These are phyloP conservation scores for Cervus canadensis DNA, from an alignment of 2,113 vertebrate species.

Conservation along the genomic window DNA sequence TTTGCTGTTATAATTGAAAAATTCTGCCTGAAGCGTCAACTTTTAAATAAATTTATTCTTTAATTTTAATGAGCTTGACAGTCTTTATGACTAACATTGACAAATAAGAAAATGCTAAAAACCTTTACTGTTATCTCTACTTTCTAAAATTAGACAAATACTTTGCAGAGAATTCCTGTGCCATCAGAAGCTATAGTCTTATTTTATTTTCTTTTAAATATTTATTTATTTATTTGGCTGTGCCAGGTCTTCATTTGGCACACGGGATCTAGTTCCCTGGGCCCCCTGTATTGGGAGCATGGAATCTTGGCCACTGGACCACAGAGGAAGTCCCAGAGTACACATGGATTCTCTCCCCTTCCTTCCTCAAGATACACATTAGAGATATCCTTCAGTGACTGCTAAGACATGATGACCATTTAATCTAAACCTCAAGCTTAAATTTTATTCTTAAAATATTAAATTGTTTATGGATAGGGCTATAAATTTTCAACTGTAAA, in stretches of 20 bases:
- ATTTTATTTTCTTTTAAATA: neutral
- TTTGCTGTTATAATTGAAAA: slow-evolving; percentile 5
- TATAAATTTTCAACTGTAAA: neutral
- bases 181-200: neutral
- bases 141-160: neutral
- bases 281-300: neutral
- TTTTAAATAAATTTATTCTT: neutral
- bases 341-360: neutral
- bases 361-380: neutral
- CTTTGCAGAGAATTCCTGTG: neutral
- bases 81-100: neutral
- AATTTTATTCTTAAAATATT: neutral
- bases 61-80: neutral
- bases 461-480: neutral
- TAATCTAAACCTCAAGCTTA: neutral
- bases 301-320: neutral
- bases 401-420: neutral
- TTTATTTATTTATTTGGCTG: neutral
- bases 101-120: neutral
- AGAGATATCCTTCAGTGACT: neutral
- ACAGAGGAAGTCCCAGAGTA: neutral
- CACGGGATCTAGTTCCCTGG: neutral
- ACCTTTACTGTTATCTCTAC: neutral
- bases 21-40: neutral
- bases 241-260: neutral